Evolutionary conservation across 2,888 invertebrate genomes (phyloP).

Genomic region (Steinernema scapterisci): DNA sequence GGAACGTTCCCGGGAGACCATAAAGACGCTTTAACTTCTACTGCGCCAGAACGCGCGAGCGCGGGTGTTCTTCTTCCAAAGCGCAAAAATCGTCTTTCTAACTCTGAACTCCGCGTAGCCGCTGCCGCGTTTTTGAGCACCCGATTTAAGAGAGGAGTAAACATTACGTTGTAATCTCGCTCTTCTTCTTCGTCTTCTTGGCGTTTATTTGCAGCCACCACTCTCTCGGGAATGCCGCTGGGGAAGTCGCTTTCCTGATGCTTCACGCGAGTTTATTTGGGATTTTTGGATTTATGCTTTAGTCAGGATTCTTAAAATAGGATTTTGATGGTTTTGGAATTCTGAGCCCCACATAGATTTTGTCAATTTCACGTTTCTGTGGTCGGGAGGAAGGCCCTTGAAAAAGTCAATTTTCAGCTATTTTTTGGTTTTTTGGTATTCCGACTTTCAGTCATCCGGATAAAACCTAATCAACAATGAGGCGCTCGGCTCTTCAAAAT

Average conservation of each 20-base stretch:
- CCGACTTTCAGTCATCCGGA: neutral
- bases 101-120: constrained; percentile 5
- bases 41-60: no score
- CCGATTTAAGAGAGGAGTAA: constrained; percentile 20
- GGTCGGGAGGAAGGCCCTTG: neutral
- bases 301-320: no score
- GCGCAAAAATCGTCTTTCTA: neutral
- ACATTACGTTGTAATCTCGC: constrained; percentile 24
- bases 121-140: no score
- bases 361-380: neutral
- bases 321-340: neutral
- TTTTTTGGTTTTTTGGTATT: neutral
- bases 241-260: neutral
- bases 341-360: neutral
- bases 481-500: no score
- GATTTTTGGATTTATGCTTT: no score
- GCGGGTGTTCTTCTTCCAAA: neutral
- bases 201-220: constrained; percentile 28
- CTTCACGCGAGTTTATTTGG: no score
- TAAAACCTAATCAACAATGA: no score
- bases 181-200: no score
- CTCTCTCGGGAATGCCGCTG: constrained; percentile 6
- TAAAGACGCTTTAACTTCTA: no score
- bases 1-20: neutral
- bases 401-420: neutral